Evolutionary conservation across 2,113 vertebrate genomes (phyloP).

Genomic region (Ciconia stormi): DNA sequence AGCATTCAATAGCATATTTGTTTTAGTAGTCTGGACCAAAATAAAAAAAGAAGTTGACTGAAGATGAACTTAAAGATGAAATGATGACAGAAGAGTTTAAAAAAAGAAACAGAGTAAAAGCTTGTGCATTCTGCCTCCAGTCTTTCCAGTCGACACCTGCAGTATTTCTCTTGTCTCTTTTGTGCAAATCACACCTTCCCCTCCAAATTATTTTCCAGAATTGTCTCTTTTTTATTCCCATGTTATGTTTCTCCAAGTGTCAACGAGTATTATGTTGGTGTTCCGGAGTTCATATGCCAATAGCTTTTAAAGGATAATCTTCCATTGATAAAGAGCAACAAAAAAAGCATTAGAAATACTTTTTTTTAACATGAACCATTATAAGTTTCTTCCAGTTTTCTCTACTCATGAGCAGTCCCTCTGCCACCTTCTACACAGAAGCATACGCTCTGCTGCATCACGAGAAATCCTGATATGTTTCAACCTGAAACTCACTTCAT

Average conservation of each 20-base stretch:
- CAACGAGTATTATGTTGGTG: not conserved
- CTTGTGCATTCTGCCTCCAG: not conserved
- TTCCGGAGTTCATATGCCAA: not conserved
- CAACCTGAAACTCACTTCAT: not conserved
- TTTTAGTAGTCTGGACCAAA: not conserved
- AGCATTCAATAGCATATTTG: not conserved
- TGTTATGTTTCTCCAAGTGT: not conserved
- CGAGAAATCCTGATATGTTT: not conserved
- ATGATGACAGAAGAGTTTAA: not conserved
- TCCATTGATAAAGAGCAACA: not conserved
- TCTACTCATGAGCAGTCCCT: no score
- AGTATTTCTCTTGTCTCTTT: not conserved
- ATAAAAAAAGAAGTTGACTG: not conserved
- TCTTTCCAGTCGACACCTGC: not conserved
- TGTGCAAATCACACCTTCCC: not conserved
- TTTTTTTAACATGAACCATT: not conserved
- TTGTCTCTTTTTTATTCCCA: not conserved
- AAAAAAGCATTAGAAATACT: not conserved
- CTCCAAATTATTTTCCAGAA: not conserved
- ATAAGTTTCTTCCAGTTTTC: not conserved
- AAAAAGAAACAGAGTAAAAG: not conserved
- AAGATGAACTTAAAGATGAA: not conserved
- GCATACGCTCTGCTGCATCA: not conserved
- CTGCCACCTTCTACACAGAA: not conserved
- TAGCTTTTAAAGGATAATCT: not conserved